Conservation (phyloP, 2,797 vertebrate genomes). For the Cirrhinus molitorella region DNA sequence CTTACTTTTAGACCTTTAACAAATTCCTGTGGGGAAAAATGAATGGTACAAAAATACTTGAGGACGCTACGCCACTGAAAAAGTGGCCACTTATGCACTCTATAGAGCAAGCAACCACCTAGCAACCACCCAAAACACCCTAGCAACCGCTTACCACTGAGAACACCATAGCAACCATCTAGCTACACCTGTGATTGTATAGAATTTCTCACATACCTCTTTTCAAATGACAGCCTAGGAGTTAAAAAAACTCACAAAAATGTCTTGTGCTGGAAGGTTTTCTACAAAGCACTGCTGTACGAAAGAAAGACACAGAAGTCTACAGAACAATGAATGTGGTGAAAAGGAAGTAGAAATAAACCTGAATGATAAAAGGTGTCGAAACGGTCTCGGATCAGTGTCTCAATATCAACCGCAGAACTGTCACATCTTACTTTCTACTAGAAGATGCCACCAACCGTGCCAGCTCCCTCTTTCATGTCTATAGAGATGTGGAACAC, state of each 20-base stretch:
- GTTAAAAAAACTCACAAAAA: not conserved
- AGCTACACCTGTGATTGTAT: not conserved
- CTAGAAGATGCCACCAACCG: slow-evolving; percentile 13
- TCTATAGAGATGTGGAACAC: not conserved
- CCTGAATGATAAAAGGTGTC: not conserved
- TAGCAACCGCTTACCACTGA: not conserved
- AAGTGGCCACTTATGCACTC: not conserved
- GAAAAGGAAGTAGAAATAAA: slow-evolving; percentile 23
- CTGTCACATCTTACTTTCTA: slow-evolving; percentile 23
- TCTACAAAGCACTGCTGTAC: not conserved
- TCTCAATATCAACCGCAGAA: not conserved
- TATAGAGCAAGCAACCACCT: not conserved
- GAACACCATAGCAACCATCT: not conserved
- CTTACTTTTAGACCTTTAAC: too few relatives aligned
- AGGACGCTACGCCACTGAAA: not conserved
- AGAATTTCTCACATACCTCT: not conserved
- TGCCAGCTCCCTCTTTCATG: not conserved
- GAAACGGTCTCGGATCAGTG: not conserved
- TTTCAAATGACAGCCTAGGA: not conserved
- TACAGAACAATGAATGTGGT: not conserved
- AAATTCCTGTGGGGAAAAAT: not conserved
- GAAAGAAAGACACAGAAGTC: not conserved
- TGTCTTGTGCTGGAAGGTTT: not conserved
- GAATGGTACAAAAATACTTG: not conserved
- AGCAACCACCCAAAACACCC: slow-evolving; percentile 10